Base-by-base conservation (phyloP, 2,797 vertebrate genomes). In the Gallirallus australis region DNA sequence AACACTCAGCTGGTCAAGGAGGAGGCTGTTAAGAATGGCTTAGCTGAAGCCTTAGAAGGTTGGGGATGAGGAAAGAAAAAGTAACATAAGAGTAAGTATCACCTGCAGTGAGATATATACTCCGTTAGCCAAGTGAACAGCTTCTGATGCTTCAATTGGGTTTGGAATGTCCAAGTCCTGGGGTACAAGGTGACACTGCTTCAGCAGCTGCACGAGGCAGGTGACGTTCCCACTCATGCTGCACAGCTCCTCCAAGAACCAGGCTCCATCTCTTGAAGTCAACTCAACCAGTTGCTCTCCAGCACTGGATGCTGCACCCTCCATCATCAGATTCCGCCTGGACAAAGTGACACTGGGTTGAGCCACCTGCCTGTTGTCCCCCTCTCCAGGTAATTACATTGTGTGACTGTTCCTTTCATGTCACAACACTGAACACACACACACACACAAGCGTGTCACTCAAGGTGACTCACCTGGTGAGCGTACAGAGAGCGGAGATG, bases 161-260 rank as follows among this genome's bases (percentile, higher is more conserved):
- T 99, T 98, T 0, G 99, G 99, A 64, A 99, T 98, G 82, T 99
- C 99, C 65, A 99, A 94, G 95, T 99, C 99, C 39, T 99, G 99
- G 6, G 99, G 98, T 27, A 99, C 96, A 18, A 99, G 98, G 11
- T 99, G 98, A 94, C 99, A 99, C 93, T 98, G 98, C 69, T 99
- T 99, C 71, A 99, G 97, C 81, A 99, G 96, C 53, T 99, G 99
- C 30, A 99, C 97, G 61, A 99, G 98, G 50, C 99, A 99, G 0
- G 99, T 99, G 89, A 99, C 98, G 24, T 99, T 99, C 17, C 99
- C 99, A 5, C 99, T 99, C 99, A 99, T 99, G 91, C 99, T 99
- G 97, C 99, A 99, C 8, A 99, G 98, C 97, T 99, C 99, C 94
- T 99, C 99, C 96, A 99, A 94, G 96, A 99, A 99, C 99, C 99